Percentiles rank a stretch among this genome's conserved stretches.
Evolutionary conservation across 2,113 vertebrate genomes (phyloP).

Genomic region (Acanthisitta chloris): DNA sequence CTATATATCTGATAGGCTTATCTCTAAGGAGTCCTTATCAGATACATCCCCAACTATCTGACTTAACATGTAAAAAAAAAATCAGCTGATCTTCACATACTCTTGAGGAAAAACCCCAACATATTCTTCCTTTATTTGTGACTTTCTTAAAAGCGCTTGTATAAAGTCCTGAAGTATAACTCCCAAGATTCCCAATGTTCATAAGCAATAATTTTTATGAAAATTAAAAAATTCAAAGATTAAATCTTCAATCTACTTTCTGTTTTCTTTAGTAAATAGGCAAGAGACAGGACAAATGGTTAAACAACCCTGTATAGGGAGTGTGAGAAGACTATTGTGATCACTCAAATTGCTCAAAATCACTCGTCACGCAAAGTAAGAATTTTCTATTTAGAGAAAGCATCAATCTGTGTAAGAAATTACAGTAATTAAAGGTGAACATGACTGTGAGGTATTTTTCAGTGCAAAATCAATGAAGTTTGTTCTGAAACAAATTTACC

Average conservation of each 20-base stretch:
- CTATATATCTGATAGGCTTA: background rate
- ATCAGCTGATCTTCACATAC: background rate
- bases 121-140: background rate
- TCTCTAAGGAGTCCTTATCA: background rate
- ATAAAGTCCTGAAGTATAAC: background rate
- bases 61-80: background rate
- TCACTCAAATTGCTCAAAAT: background rate
- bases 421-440: background rate
- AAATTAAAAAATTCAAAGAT: background rate
- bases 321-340: background rate
- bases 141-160: background rate
- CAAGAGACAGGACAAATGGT: background rate
- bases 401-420: slow-evolving; percentile 8
- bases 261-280: background rate
- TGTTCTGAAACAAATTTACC: background rate
- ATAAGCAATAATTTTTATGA: background rate
- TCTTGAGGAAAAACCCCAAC: background rate
- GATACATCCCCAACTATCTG: background rate
- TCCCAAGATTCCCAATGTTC: background rate
- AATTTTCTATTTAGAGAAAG: background rate
- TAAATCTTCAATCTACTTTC: background rate
- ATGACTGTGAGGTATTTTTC: background rate
- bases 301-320: background rate
- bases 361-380: background rate
- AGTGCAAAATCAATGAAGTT: background rate